Conservation (phyloP, 2,113 vertebrate genomes). For the Nibea coibor region DNA sequence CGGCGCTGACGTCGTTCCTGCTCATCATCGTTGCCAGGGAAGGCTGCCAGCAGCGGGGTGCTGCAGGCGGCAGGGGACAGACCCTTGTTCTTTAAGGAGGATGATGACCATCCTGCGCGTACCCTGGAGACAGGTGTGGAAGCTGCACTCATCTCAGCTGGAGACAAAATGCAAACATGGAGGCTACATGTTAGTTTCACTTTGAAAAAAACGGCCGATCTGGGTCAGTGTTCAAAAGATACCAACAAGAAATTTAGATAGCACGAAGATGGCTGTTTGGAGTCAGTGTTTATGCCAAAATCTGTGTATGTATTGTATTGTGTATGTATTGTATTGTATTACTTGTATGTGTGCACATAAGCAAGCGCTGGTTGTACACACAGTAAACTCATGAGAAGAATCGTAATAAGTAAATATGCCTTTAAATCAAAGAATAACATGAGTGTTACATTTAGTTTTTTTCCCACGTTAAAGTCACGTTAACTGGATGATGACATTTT, state of each 20-base stretch:
- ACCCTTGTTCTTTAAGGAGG: slow-evolving; percentile 75
- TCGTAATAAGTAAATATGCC: background rate
- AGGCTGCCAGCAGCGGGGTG: slow-evolving; percentile 84
- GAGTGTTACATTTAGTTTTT: background rate
- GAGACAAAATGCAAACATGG: background rate
- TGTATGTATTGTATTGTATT: no score
- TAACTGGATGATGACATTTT: background rate
- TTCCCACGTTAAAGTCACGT: no score
- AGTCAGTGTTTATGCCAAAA: no score
- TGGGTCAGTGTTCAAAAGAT: background rate
- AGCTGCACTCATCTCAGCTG: slow-evolving; percentile 77
- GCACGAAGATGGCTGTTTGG: no score
- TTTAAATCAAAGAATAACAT: background rate
- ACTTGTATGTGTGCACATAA: no score
- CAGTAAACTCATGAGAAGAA: background rate
- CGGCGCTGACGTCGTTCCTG: slow-evolving; percentile 89
- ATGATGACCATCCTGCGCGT: slow-evolving; percentile 73
- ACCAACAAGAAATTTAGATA: background rate
- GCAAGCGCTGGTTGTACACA: background rate
- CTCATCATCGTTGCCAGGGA: slow-evolving; percentile 92
- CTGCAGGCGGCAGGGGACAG: slow-evolving; percentile 79
- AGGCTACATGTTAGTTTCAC: background rate
- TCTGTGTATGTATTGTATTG: no score
- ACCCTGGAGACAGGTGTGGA: slow-evolving; percentile 77
- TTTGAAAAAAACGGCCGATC: background rate